phyloP scores from a whole-genome alignment of 2,113 vertebrate species.

The Peromyscus maniculatus region DNA sequence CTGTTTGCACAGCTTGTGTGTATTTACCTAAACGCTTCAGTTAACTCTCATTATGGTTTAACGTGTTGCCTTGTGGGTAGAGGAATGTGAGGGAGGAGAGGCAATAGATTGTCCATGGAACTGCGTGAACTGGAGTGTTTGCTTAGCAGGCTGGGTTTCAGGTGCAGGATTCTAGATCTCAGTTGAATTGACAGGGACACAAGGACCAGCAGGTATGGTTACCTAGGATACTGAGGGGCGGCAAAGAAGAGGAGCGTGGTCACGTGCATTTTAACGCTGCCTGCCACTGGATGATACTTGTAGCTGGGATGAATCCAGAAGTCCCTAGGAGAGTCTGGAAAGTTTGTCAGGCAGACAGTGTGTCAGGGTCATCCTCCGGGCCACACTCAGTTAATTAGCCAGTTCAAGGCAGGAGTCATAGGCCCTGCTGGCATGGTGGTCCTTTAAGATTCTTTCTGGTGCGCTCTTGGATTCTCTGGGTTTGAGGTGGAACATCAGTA shows the following conservation, averaged over 20 bases:
- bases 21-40: neutral
- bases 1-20: neutral
- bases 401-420: neutral
- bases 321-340: neutral
- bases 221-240: rapidly evolving
- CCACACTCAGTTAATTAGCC: neutral
- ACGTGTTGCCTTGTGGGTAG: neutral
- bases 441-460: neutral
- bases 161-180: neutral
- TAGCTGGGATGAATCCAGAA: neutral
- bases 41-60: neutral
- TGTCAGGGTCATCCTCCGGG: neutral
- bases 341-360: rapidly evolving
- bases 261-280: rapidly evolving
- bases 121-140: conserved; percentile 84
- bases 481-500: neutral
- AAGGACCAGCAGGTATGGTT: neutral
- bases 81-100: conserved; percentile 24
- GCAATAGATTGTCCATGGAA: conserved; percentile 75
- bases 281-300: neutral
- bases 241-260: neutral
- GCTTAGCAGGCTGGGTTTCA: conserved; percentile 85
- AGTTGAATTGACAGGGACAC: conserved; percentile 76
- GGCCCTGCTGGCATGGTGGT: neutral
- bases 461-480: neutral